Percentiles rank a stretch among this genome's conserved stretches.
phyloP scores from a whole-genome alignment of 2,113 vertebrate genomes.

The Cheirogaleus medius region DNA sequence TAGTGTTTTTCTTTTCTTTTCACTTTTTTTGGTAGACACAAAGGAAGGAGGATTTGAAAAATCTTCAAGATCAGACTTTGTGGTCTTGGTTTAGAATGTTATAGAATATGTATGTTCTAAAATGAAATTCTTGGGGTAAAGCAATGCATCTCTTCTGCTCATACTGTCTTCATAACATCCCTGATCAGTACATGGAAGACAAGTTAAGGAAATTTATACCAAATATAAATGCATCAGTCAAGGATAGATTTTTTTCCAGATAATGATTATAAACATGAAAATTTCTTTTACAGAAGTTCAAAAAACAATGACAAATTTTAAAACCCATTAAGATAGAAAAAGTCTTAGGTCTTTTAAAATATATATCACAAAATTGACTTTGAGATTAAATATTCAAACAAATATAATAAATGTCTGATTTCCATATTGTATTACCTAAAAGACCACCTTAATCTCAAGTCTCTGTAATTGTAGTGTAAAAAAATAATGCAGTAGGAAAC shows the following conservation, averaged over 20 bases:
- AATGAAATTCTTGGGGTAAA: neutral
- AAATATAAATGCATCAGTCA: neutral
- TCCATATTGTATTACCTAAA: neutral
- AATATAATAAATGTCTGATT: neutral
- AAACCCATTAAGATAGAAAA: neutral
- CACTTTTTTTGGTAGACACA: slow-evolving; percentile 36
- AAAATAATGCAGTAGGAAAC: neutral
- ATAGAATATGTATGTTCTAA: neutral
- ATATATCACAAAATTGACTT: neutral
- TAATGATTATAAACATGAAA: neutral
- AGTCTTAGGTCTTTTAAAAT: neutral
- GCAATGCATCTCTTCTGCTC: neutral
- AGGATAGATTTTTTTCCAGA: neutral
- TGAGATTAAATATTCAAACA: slow-evolving; percentile 23
- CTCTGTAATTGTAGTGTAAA: neutral
- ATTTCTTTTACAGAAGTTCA: neutral
- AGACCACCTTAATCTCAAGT: neutral
- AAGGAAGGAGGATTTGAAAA: slow-evolving; percentile 9
- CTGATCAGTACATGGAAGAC: neutral
- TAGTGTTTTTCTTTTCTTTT: slow-evolving; percentile 62
- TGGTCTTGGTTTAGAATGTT: neutral
- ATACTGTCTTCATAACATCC: neutral
- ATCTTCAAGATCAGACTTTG: slow-evolving; percentile 52
- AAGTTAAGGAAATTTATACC: neutral
- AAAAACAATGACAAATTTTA: neutral